Base-by-base conservation (phyloP, 2,888 invertebrate genomes). In the Dicroscelio sp. region DNA sequence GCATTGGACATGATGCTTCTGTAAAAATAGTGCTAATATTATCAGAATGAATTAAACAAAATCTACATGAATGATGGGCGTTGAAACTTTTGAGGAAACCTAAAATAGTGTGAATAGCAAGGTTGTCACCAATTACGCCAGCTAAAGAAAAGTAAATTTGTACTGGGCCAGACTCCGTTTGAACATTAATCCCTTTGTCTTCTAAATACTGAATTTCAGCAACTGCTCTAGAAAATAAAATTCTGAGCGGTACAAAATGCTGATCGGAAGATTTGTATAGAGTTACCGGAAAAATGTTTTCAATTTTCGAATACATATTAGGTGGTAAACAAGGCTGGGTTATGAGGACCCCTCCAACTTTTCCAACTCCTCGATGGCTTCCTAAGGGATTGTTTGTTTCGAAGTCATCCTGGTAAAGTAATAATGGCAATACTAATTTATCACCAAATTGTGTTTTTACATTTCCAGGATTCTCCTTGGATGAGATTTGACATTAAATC, bases 121-220 rank as follows among this genome's bases (percentile, higher is more conserved):
- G 80, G 67, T 92, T 92, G 65, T 92, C 89, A 17, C 90, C 88
- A 75, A 91, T 91, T 31, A 79, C 79, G 30, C 25, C 79, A 43
- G 48, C 79, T 1, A 43, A 31, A 2, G 38, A 78, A 60, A 78
- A 78, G 55, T 78, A 60, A 12, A 90, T 52, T 30, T 85, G 30
- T 2, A 43, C 27, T 1, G 30, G 60, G 23, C 60, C 55, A 63
- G 80, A 82, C 1, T 52, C 58, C 33, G 31, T 35, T 31, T 48
- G 35, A 23, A 75, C 27, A n/a, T 52, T 33, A 48, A 73, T 48
- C 4, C 52, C 48, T 17, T 23, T 20, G n/a, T 73, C 23, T 73
- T 73, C 71, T 25, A 73, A 52, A 48, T 48, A 73, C 17, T 27
- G 17, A 27, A 73, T 8, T 30, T 73, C 71, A 3, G 27, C 23